Base-by-base conservation (phyloP, 2,797 vertebrate species). In the Phrynocephalus forsythii region DNA sequence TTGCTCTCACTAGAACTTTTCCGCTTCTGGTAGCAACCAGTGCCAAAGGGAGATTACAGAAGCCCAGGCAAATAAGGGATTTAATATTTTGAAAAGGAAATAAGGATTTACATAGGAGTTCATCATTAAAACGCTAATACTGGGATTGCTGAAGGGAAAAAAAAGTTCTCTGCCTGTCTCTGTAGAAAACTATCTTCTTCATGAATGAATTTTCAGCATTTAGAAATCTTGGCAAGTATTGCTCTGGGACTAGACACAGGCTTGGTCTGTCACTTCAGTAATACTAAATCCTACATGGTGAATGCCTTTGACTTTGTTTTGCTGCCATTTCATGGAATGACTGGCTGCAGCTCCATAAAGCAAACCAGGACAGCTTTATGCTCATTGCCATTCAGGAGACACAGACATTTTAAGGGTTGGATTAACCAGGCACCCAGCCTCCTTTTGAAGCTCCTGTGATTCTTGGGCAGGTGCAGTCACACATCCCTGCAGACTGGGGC, bases 11-110 rank as follows among this genome's bases (percentile, higher is more conserved):
- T n/a, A 90, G 91, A 86, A 87, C 38, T 83, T 94, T 91, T 86
- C 86, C 83, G 82, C 78, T 88, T 92, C 89, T 91, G 82, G 76
- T 75, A 86, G 38, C 79, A 26, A 80, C 80, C 92, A 87, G 24
- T 72, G n/a, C 90, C 90, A 93, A 94, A 94, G 0, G 69, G 82
- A 92, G 84, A 94, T 94, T 93, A 91, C 86, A 91, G 86, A 88
- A 71, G 87, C 88, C 89, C 71, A 94, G 90, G 90, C 86, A 75
- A 87, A 71, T 83, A 84, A 89, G 78, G 1, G 52, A 82, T 82
- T 91, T 83, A 72, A 79, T 91, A 93, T 93, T 91, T 92, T 91
- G 92, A 90, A 91, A 88, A 79, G 13, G 38, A 89, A 28, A 67
- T 22, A 85, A 0, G 66, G 50, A 76, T 89, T 90, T 90, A 50